A percentile compares a stretch with the other conserved stretches of the same genome.
phyloP scores from a whole-genome alignment of 2,113 vertebrate genomes.

The Ceyx melanurus region DNA sequence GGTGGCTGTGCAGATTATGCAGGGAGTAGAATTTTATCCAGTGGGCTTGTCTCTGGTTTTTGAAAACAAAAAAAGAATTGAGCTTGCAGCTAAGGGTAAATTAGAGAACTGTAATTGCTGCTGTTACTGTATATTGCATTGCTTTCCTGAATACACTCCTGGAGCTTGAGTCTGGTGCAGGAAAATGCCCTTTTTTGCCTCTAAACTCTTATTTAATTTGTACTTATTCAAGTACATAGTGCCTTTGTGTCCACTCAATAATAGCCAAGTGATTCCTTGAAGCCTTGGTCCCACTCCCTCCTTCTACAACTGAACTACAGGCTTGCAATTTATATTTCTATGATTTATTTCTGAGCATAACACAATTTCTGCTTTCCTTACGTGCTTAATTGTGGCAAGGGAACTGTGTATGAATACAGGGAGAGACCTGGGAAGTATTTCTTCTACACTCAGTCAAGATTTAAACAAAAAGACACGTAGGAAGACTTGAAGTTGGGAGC shows the following conservation, averaged over 20 bases:
- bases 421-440: constrained; percentile 28
- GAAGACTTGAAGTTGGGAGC: background rate
- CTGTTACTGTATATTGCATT: background rate
- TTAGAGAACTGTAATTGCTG: background rate
- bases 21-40: background rate
- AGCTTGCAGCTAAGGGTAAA: background rate
- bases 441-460: background rate
- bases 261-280: background rate
- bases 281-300: background rate
- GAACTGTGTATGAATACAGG: background rate
- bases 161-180: background rate
- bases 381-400: background rate
- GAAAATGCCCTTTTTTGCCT: background rate
- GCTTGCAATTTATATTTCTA: too few species aligned
- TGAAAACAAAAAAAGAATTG: background rate
- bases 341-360: background rate
- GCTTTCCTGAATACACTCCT: background rate
- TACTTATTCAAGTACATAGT: background rate
- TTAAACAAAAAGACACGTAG: background rate
- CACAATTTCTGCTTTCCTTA: background rate
- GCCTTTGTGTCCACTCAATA: background rate
- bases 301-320: background rate
- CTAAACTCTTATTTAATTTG: background rate
- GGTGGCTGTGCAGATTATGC: background rate
- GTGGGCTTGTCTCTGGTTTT: background rate